Base-by-base conservation (phyloP, 2,888 invertebrate species). In the Mesoligia furuncula region DNA sequence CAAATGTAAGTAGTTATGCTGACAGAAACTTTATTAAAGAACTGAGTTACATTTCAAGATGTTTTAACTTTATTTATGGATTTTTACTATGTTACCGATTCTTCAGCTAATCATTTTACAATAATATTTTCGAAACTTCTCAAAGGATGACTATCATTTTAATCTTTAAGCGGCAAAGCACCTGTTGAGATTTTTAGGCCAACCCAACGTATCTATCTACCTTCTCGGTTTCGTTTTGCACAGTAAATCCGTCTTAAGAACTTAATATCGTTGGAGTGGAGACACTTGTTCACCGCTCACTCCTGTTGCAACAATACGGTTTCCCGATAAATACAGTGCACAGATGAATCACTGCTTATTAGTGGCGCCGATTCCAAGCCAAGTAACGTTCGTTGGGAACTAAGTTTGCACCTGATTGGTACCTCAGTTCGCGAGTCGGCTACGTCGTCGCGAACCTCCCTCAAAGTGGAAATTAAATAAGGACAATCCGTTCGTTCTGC, bases 401-500 rank as follows among this genome's bases (percentile, higher is more conserved):
- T 81, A 90, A 91, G 88, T 92, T 92, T 87, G 83, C 83, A 91
- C 87, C 90, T 90, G 92, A 91, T 90, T 92, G 90, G 88, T 89
- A 87, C 83, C 80, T 86, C 90, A 91, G 89, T 91, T 90, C 87
- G 86, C 87, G 86, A 90, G 83, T 86, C 88, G 86, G 90, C 75
- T 73, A 81, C 90, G 90, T 85, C 80, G 84, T 88, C 88, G 85
- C 88, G 83, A 88, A 89, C 86, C 89, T 88, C 85, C 90, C 89
- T 90, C 89, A 86, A 89, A 91, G 91, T 92, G 89, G 88, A 93
- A 94, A 95, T 95, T 93, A 94, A 94, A 95, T 94, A 94, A 93
- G 87, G 92, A 93, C 93, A 94, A 94, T 94, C 93, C 91, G 91
- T 91, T 93, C 92, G 88, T 92, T 93, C 92, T 93, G 93, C 94